These are phyloP conservation scores for Metellina segmentata DNA, from an alignment of 2,888 invertebrate genomes.

Conservation along the genomic window DNA sequence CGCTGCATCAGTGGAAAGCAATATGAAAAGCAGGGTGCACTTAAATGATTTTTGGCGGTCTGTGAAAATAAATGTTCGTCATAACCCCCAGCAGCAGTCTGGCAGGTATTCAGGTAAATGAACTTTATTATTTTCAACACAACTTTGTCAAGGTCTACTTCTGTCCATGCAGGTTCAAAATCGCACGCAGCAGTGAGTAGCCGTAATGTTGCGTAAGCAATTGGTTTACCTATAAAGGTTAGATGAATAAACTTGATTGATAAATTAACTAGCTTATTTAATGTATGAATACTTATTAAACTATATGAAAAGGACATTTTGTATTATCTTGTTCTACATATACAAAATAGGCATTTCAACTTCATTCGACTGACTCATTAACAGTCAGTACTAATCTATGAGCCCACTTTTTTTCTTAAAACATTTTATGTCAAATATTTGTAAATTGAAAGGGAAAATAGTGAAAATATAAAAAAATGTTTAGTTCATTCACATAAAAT, in stretches of 20 bases:
- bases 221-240: slow-evolving; percentile 76
- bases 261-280: neutral
- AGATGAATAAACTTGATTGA: neutral
- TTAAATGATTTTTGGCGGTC: slow-evolving; percentile 81
- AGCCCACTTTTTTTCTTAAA: too few relatives aligned
- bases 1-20: slow-evolving; percentile 88
- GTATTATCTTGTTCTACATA: too few relatives aligned
- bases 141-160: slow-evolving; percentile 85
- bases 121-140: slow-evolving; percentile 85
- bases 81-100: slow-evolving; percentile 65
- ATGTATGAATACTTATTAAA: too few relatives aligned
- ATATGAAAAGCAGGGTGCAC: slow-evolving; percentile 90
- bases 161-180: slow-evolving; percentile 89
- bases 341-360: neutral
- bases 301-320: too few relatives aligned
- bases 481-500: neutral
- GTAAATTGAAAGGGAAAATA: neutral
- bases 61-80: slow-evolving; percentile 74
- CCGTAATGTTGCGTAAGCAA: slow-evolving; percentile 88
- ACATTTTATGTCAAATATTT: neutral
- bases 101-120: slow-evolving; percentile 83
- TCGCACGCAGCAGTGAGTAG: slow-evolving; percentile 90
- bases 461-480: neutral
- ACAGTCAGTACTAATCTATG: too few relatives aligned
- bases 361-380: too few relatives aligned